Evolutionary conservation across 2,888 invertebrate genomes (phyloP), one percentile per base, ranked within the genome.

Genomic region (Ennomos quercinarius): DNA sequence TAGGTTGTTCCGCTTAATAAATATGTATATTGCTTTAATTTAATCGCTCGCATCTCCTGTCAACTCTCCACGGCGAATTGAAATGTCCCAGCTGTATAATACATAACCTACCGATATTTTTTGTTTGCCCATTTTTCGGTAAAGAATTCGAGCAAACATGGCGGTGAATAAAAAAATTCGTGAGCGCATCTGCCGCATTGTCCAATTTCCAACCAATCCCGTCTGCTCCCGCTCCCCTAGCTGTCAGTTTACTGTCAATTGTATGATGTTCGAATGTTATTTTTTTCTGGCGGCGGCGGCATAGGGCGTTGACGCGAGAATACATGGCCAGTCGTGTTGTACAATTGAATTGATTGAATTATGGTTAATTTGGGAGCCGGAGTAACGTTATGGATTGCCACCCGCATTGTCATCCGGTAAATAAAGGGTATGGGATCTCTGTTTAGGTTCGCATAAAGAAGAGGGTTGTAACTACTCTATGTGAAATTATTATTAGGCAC

Each of bases 281-380:
- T 86, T 84, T 86, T 87, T 87, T 88, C 85, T 80, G 63, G 61
- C 66, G 66, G 71, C 61, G 61, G 70, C 70, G 13, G 66, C 70
- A 71, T 77, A 86, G 91, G 91, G 91, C 91, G 91, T 90, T 87
- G 88, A 90, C 90, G 88, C 77, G 73, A 65, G 72, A 70, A 82
- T 85, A 88, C 85, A 89, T 84, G 83, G 85, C 80, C 84, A 81
- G 85, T 78, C 80, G 78, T 87, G 86, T 89, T 82, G 71, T 82
- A 91, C 91, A 91, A 90, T 89, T 89, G 88, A 84, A 83, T 81
- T 91, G 89, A 91, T 91, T 91, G 90, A 91, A 92, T 91, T 89
- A 90, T 77, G 77, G 80, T 83, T 86, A 88, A 90, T 90, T 88
- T 79, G 77, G 76, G 72, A 70, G 73, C 77, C 72, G 62, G 71